A percentile compares a stretch with the other conserved stretches of the same genome.
Conservation (phyloP, 2,888 invertebrate species). For the Steinernema hermaphroditum region DNA sequence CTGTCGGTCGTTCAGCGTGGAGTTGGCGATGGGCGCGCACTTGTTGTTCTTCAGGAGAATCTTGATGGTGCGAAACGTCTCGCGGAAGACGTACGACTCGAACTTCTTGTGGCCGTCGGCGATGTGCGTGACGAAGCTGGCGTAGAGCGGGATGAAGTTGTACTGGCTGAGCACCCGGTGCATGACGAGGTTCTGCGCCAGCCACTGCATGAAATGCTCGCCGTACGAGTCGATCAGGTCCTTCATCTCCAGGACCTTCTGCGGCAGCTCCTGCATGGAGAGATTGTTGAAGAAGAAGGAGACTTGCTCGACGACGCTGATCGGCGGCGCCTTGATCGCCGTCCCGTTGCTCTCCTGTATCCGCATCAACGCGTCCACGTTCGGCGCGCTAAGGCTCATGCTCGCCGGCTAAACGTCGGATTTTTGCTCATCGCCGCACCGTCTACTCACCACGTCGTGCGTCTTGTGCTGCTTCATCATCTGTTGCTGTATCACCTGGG, state of each 20-base stretch:
- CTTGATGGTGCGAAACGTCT: conserved; percentile 91
- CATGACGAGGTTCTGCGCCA: conserved; percentile 92
- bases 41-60: conserved; percentile 89
- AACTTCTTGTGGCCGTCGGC: conserved; percentile 80
- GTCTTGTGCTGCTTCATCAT: conserved; percentile 32
- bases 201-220: conserved; percentile 72
- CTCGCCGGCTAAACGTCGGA: background rate
- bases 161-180: conserved; percentile 94
- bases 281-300: conserved; percentile 97
- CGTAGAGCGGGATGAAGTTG: conserved; percentile 92
- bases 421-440: background rate
- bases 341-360: conserved; percentile 24
- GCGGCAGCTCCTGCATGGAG: conserved; percentile 86
- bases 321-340: conserved; percentile 1
- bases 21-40: conserved; percentile 80
- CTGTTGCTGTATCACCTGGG: conserved; percentile 4
- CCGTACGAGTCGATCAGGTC: conserved; percentile 72
- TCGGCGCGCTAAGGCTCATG: background rate
- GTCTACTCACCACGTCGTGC: conserved; percentile 38
- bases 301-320: conserved; percentile 67
- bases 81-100: conserved; percentile 83
- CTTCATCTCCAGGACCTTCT: conserved; percentile 84
- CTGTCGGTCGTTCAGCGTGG: conserved; percentile 84
- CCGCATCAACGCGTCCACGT: conserved; percentile 9
- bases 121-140: conserved; percentile 88